phyloP scores from a whole-genome alignment of 2,113 vertebrate genomes.

The Hippocampus abdominalis region DNA sequence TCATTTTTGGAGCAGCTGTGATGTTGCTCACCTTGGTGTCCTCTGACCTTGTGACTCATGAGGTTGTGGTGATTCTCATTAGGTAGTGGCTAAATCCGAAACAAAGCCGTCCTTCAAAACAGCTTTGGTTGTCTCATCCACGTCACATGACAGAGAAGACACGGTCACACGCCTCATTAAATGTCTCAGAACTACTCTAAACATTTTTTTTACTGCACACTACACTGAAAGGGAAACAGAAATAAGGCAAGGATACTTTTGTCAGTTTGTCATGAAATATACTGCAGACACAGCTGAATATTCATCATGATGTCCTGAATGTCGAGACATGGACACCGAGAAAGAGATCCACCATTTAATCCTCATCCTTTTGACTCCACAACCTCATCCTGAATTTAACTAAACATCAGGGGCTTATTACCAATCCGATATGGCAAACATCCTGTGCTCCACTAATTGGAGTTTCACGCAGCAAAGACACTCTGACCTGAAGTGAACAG shows the following conservation, averaged over 20 bases:
- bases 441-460: conserved; percentile 59
- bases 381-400: conserved; percentile 53
- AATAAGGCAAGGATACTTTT: background rate
- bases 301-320: background rate
- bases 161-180: conserved; percentile 41
- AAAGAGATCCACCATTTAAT: conserved; percentile 32
- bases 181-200: conserved; percentile 20
- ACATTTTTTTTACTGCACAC: background rate
- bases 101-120: conserved; percentile 55
- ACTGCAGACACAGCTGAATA: background rate
- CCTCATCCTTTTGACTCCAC: conserved; percentile 39
- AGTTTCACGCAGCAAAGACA: conserved; percentile 53
- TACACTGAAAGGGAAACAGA: background rate
- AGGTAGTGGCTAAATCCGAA: conserved; percentile 28
- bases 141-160: conserved; percentile 50
- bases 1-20: background rate
- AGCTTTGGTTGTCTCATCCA: conserved; percentile 41
- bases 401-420: conserved; percentile 64
- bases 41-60: conserved; percentile 48
- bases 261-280: background rate
- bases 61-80: conserved; percentile 50
- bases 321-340: conserved; percentile 2
- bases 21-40: conserved; percentile 25
- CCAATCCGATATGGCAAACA: conserved; percentile 60
- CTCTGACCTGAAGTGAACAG: conserved; percentile 50